phyloP scores from a whole-genome alignment of 2,797 vertebrate genomes.

The Buceros bicornis region DNA sequence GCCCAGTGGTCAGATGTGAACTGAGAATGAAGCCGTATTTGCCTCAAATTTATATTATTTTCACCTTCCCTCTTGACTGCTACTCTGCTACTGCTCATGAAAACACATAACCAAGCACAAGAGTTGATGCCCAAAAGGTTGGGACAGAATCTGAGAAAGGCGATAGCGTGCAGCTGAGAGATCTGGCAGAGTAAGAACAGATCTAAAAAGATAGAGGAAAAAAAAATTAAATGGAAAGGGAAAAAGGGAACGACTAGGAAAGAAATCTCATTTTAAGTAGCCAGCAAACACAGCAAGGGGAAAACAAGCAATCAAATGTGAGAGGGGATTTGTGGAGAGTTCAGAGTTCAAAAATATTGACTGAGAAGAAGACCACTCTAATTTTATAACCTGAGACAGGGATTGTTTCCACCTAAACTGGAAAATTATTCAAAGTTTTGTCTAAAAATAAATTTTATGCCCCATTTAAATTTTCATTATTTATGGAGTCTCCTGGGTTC shows the following conservation, averaged over 20 bases:
- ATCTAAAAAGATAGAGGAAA: neutral
- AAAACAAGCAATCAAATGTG: neutral
- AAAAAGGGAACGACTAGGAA: neutral
- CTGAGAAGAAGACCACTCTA: neutral
- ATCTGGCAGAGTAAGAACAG: neutral
- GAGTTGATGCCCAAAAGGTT: neutral
- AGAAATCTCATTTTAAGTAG: neutral
- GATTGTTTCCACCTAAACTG: neutral
- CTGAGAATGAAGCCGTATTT: neutral
- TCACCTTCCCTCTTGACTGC: neutral
- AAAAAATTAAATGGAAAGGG: too few species aligned
- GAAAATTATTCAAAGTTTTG: neutral
- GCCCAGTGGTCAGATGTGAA: neutral
- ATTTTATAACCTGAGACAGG: neutral
- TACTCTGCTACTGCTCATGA: neutral
- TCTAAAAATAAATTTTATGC: constrained; percentile 43
- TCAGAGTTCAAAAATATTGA: neutral
- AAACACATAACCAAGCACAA: neutral
- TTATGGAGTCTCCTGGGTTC: neutral
- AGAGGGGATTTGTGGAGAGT: neutral
- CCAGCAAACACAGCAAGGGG: neutral
- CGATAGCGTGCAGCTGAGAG: neutral
- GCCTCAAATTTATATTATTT: neutral
- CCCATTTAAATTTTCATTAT: constrained; percentile 56
- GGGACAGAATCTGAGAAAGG: neutral